phyloP scores from a whole-genome alignment of 2,797 vertebrate species.

The Alcedo quadribrachys region DNA sequence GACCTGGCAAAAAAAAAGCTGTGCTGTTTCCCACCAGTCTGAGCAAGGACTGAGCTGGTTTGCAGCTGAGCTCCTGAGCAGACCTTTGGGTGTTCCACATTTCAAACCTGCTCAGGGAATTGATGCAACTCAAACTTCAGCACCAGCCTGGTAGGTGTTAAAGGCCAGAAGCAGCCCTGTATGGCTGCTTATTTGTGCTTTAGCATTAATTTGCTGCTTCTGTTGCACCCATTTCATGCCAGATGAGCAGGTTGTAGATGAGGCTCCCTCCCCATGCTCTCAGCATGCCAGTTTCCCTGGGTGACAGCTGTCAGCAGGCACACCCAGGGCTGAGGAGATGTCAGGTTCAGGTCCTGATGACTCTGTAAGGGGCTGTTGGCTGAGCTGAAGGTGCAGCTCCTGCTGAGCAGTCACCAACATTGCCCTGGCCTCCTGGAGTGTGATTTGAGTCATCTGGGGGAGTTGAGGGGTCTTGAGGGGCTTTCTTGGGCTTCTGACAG shows the following conservation, averaged over 20 bases:
- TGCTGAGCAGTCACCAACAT: not conserved
- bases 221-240: accelerated
- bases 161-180: not conserved
- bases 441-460: accelerated
- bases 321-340: accelerated
- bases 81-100: not conserved
- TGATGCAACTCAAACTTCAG: not conserved
- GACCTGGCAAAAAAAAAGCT: not conserved
- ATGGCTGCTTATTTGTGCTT: not conserved
- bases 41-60: not conserved
- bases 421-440: not conserved
- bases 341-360: not conserved
- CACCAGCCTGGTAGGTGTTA: not conserved
- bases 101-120: not conserved
- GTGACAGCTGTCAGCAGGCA: accelerated
- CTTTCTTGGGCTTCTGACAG: not conserved
- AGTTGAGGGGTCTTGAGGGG: not conserved
- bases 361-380: no score
- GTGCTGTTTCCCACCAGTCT: not conserved
- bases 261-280: accelerated
- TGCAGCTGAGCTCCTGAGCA: not conserved
- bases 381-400: not conserved
- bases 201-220: not conserved
- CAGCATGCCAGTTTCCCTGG: not conserved
- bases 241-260: not conserved